Base-by-base conservation (phyloP, 2,888 invertebrate genomes). In the Psylliodes chrysocephalus region DNA sequence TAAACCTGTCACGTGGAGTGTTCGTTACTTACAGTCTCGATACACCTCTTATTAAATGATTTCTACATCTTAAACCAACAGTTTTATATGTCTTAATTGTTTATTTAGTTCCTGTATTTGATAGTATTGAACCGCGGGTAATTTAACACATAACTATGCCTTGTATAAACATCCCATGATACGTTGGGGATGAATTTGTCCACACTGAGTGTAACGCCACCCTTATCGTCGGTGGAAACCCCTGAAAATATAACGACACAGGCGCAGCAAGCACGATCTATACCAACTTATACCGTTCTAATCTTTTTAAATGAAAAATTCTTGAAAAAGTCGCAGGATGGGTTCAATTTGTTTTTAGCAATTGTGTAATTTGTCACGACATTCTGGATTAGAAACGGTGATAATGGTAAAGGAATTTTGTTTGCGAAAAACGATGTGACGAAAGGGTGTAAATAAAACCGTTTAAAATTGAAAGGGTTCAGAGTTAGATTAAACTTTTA, bases 131-230 rank as follows among this genome's bases (percentile, higher is more conserved):
- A 60, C 35, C 67, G 67, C 69, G 69, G 70, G 64, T 63, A 66
- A 64, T 67, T 65, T 64, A 40, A 49, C 38, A 22, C 30, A 12
- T 30, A 28, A 49, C 59, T 57, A 46, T 46, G 28, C 49, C 49
- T 59, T 33, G 49, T 51, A 6, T 17, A 30, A 25, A 10, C 19
- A 14, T 28, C 64, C 61, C 70, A 64, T 72, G 68, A 64, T 70
- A 66, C 64, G 55, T 63, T 69, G 53, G 64, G 62, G 69, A 65
- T 61, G 44, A 63, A 62, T 56, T 72, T 69, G 72, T 74, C 73
- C 73, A 72, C 71, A 75, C 75, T 75, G 75, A 75, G 69, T 65
- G 63, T 60, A 65, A 75, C 75, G 75, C 75, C 75, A 75, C 74
- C 75, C 74, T 73, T n/a, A 69, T 56, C 42, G 65, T 49, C 62